phyloP scores from a whole-genome alignment of 2,113 vertebrate species.

The Podilymbus podiceps region DNA sequence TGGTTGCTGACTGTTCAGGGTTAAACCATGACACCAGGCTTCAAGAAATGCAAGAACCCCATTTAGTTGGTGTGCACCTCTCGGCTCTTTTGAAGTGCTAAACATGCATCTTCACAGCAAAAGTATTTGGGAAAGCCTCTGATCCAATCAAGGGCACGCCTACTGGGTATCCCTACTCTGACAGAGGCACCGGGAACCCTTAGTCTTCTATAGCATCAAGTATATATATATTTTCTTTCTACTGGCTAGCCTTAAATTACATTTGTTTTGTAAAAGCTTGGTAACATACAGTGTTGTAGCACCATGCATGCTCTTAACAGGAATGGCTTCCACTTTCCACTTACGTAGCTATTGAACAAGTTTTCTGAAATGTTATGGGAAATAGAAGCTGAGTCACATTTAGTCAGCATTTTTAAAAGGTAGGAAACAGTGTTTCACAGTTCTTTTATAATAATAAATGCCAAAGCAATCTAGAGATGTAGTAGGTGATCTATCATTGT shows the following conservation, averaged over 20 bases:
- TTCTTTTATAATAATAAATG: neutral
- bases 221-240: neutral
- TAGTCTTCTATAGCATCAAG: neutral
- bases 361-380: neutral
- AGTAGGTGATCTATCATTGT: neutral
- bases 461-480: neutral
- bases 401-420: neutral
- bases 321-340: neutral
- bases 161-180: neutral
- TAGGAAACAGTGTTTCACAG: neutral
- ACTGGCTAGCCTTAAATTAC: neutral
- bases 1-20: too few relatives aligned
- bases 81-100: neutral
- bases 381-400: neutral
- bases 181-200: neutral
- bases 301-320: neutral
- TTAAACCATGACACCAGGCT: neutral
- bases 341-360: neutral
- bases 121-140: neutral
- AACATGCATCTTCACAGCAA: neutral
- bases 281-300: too few relatives aligned
- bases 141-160: neutral
- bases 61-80: fast-evolving
- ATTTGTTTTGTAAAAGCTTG: neutral
- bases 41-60: neutral